These are phyloP conservation scores for Peromyscus leucopus DNA, from an alignment of 2,113 vertebrate species.

Conservation along the genomic window DNA sequence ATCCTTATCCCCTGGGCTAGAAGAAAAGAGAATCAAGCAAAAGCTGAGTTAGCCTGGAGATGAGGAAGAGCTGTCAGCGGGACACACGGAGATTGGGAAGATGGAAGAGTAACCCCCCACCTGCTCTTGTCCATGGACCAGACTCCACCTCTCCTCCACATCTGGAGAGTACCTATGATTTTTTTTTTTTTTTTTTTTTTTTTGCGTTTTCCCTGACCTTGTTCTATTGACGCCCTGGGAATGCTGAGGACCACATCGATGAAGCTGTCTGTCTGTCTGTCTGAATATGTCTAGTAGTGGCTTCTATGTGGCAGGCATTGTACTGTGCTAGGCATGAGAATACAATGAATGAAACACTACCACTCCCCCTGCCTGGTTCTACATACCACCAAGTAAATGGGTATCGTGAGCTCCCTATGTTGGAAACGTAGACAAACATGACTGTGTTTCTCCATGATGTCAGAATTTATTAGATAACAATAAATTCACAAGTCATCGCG, in stretches of 20 bases:
- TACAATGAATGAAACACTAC: neutral
- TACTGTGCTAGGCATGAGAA: neutral
- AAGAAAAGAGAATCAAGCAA: too few species aligned
- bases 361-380: accelerated
- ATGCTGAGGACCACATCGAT: neutral
- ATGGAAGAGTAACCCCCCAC: too few species aligned
- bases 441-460: neutral
- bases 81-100: too few species aligned
- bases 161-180: too few species aligned
- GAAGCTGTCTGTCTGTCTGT: too few species aligned
- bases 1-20: too few species aligned
- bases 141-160: too few species aligned
- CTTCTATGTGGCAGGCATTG: neutral
- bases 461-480: neutral
- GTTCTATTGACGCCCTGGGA: neutral
- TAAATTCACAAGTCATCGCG: neutral
- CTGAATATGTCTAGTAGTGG: neutral
- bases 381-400: neutral
- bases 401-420: neutral
- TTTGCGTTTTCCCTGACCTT: neutral
- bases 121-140: too few species aligned
- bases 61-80: too few species aligned
- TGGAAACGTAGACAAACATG: neutral
- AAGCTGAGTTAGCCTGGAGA: too few species aligned
- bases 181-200: too few species aligned